Conservation (phyloP, 2,888 invertebrate genomes). For the Drosophila birchii region DNA sequence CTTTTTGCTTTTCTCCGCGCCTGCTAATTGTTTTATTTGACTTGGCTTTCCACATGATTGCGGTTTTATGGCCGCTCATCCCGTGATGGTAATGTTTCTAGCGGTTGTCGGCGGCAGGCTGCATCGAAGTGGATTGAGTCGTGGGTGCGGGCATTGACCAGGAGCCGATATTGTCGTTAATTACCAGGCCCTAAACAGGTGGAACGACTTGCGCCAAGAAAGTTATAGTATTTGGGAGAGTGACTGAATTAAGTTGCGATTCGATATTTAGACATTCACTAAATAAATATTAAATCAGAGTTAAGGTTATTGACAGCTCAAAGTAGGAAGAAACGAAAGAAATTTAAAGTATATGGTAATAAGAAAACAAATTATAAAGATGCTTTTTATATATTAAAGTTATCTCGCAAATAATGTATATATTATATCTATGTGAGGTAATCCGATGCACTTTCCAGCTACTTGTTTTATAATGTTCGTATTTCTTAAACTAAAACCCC, state of each 20-base stretch:
- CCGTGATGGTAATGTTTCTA: constrained; percentile 27
- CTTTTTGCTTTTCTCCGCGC: constrained; percentile 41
- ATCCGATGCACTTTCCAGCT: constrained; percentile 8
- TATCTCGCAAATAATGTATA: neutral
- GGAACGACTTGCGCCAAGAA: constrained; percentile 13
- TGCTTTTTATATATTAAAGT: neutral
- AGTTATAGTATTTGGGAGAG: neutral
- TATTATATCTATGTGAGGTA: neutral
- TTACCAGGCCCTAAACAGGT: constrained; percentile 16
- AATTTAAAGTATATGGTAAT: neutral
- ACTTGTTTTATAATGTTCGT: neutral
- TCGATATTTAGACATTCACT: neutral
- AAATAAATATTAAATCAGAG: neutral
- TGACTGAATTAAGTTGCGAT: neutral
- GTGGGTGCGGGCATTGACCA: constrained; percentile 36
- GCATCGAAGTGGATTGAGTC: constrained; percentile 1
- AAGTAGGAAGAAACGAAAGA: neutral
- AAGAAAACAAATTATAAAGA: neutral
- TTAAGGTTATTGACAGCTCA: constrained; percentile 1
- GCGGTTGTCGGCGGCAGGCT: constrained; percentile 1
- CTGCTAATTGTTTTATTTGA: constrained; percentile 72
- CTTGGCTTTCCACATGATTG: constrained; percentile 66
- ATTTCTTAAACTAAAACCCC: constrained; percentile 18
- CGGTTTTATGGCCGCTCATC: constrained; percentile 35
- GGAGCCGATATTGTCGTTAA: constrained; percentile 17